Base-by-base conservation (phyloP, 2,797 vertebrate species). In the Cyclopterus lumpus region DNA sequence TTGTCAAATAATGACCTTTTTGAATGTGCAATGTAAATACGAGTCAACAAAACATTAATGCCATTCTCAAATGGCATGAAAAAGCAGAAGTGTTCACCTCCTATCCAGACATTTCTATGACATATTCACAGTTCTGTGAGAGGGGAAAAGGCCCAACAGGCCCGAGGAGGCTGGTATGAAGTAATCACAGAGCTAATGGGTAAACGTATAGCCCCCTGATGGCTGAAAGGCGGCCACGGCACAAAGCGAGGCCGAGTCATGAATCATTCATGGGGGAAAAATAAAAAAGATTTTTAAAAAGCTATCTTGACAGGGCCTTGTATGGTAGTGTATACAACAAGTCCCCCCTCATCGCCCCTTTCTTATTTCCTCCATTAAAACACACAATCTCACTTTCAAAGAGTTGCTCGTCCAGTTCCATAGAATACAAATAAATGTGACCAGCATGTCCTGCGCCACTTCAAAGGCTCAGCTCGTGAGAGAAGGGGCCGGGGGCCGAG, bases 261-360 rank as follows among this genome's bases (percentile, higher is more conserved):
- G 96, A 97, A 96, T 97, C 96, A 96, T 97, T 97, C 96, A 97
- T 97, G 96, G 96, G 0, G 93, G n/a, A 96, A 97, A 96, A 96
- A 91, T 95, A 96, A 96, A 96, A 96, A 95, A 96, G 95, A 97
- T 96, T 20, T 8, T n/a, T 8, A 95, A 97, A 96, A 98, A 96
- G 96, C 95, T 95, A 94, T 89, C 91, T 16, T 94, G 93, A 97
- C 96, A 94, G 91, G 94, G 94, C 91, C 95, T 96, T 96, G 95
- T 96, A 96, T 96, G 93, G 96, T 14, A 96, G 95, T 94, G 92
- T 94, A 95, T 95, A 94, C 96, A 96, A 96, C 95, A 97, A 95
- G 95, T 94, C 92, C 93, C 22, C 28, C 26, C 26, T 28, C 26
- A 28, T 28, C 26, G 2, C 26, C 4, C 26, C 42, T 8, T 20